Base-by-base conservation (phyloP, 2,113 vertebrate species). In the Callithrix jacchus region DNA sequence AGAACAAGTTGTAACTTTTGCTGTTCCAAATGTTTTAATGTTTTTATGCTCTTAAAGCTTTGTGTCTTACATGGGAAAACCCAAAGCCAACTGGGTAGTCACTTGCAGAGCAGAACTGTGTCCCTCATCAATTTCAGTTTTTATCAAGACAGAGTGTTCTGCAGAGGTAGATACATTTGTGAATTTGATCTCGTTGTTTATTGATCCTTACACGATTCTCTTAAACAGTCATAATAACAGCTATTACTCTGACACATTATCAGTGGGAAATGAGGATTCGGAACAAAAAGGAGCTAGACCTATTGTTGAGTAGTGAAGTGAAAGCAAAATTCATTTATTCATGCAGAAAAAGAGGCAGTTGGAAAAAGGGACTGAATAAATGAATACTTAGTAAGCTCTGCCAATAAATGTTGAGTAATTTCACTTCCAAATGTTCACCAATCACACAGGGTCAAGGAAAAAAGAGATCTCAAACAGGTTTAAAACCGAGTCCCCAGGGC, bases 221-320 rank as follows among this genome's bases (percentile, higher is more conserved):
- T 73, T 81, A 84, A 90, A 90, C 70, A 81, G 89, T 64, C 20
- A 0, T 90, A 92, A 77, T 84, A 93, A 68, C 71, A 42, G 54
- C 81, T 66, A 58, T 96, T 89, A 94, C 79, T 86, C 49, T 85
- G 96, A 92, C 37, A 77, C 21, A 42, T 94, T 94, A 82, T 94
- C 93, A 73, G 73, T 42, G 66, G 66, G 71, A 92, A 90, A 73
- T 58, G 85, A 58, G 42, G 70, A 81, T 83, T 79, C 54, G 8
- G 52, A 40, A 81, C 25, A 84, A 90, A 89, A 86, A 23, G 20
- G 10, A 85, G 37, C 30, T 42, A 2, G 32, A 68, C 47, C 64
- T 94, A 17, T 2, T 42, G 27, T 40, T 23, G n/a, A n/a, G 40
- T 18, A 27, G 74, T 30, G 35, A 80, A 42, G 64, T 56, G 54